A percentile compares a stretch with the other conserved stretches of the same genome.
These are phyloP conservation scores for Podiceps cristatus DNA, from an alignment of 2,113 vertebrate species.

Conservation along the genomic window DNA sequence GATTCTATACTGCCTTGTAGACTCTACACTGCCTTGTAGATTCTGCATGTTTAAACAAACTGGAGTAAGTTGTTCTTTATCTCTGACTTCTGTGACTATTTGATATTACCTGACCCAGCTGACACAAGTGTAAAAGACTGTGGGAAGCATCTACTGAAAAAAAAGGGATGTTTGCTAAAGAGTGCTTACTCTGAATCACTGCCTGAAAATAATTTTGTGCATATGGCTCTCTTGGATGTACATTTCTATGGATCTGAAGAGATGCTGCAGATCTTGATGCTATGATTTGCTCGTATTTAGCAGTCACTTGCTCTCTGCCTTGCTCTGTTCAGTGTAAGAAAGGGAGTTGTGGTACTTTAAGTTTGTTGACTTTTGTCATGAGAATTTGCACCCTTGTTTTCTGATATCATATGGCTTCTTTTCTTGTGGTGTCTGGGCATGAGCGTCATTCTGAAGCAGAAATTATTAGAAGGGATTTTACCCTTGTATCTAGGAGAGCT, in stretches of 20 bases:
- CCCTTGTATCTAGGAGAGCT: neutral
- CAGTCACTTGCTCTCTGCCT: neutral
- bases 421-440: fast-evolving
- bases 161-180: neutral
- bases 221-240: neutral
- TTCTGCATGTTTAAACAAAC: neutral
- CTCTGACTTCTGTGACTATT: neutral
- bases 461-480: neutral
- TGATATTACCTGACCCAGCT: neutral
- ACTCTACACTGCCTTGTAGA: neutral
- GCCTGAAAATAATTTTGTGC: neutral
- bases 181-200: neutral
- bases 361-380: neutral
- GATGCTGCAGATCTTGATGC: neutral
- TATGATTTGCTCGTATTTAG: neutral
- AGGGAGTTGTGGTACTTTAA: neutral
- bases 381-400: neutral
- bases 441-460: neutral
- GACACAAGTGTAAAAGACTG: neutral
- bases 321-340: neutral
- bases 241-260: neutral
- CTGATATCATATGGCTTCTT: neutral
- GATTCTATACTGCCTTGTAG: neutral
- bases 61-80: neutral
- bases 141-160: neutral